phyloP scores from a whole-genome alignment of 2,113 vertebrate genomes.

The Tichodroma muraria region DNA sequence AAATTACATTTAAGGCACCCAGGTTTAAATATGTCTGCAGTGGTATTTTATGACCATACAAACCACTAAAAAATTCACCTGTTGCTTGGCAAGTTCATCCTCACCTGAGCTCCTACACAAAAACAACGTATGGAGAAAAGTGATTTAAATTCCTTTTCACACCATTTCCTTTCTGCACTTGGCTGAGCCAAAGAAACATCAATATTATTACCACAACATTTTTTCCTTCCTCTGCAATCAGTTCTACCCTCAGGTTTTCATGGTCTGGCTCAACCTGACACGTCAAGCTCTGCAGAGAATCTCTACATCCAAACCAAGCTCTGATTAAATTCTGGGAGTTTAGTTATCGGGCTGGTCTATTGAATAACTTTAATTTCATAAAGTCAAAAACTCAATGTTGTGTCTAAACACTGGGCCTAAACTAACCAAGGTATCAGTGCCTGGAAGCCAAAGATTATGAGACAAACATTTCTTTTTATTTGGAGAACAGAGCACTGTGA shows the following conservation, averaged over 20 bases:
- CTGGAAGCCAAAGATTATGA: background rate
- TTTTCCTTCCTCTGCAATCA: background rate
- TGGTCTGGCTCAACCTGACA: background rate
- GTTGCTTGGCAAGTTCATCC: background rate
- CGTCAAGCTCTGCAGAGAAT: background rate
- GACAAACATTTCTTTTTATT: background rate
- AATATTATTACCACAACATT: background rate
- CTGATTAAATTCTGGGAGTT: background rate
- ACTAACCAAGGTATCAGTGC: background rate
- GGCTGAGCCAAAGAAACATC: background rate
- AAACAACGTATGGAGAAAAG: background rate
- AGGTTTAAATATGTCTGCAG: background rate
- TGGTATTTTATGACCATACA: background rate
- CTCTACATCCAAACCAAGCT: background rate
- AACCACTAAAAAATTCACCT: background rate
- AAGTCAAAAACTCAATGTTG: background rate
- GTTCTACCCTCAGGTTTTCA: background rate
- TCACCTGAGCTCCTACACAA: background rate
- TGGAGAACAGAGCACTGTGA: background rate
- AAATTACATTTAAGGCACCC: background rate
- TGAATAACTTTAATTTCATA: background rate
- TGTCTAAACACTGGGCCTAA: background rate
- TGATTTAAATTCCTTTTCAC: background rate
- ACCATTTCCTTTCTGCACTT: background rate
- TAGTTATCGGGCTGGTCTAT: background rate